Conservation (phyloP, 2,113 vertebrate species). For the Raja brachyura region DNA sequence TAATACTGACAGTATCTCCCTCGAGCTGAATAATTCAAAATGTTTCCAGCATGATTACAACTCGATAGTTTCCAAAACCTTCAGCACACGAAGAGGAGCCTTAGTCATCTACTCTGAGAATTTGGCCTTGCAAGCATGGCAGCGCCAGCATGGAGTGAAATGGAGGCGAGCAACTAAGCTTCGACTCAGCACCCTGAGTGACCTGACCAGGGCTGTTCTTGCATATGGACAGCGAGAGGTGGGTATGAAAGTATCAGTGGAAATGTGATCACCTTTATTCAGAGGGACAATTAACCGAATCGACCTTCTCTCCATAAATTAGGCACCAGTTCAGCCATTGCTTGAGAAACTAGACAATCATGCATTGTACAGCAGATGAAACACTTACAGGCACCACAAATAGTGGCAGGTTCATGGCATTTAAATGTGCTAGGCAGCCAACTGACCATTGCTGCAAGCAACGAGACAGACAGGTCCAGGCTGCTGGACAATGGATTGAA, state of each 20-base stretch:
- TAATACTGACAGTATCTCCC: slow-evolving; percentile 47
- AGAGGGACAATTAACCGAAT: neutral
- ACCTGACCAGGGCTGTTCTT: slow-evolving; percentile 57
- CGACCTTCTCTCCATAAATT: neutral
- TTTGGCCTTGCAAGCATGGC: slow-evolving; percentile 49
- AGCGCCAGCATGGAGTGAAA: slow-evolving; percentile 44
- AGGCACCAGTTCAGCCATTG: neutral
- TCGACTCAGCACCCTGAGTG: slow-evolving; percentile 53
- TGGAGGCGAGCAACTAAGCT: neutral
- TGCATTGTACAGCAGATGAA: neutral
- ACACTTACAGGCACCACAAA: neutral
- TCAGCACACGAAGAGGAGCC: slow-evolving; percentile 61
- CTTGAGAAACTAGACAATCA: too few relatives aligned
- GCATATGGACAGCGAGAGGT: slow-evolving; percentile 57
- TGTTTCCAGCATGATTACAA: slow-evolving; percentile 28
- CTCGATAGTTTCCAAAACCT: slow-evolving; percentile 64
- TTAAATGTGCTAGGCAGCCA: neutral
- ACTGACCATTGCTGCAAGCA: neutral
- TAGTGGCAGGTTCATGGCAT: neutral
- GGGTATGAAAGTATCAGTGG: slow-evolving; percentile 37
- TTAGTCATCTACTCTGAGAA: slow-evolving; percentile 68
- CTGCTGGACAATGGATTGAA: neutral
- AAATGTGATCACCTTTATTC: neutral
- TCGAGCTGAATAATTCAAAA: slow-evolving; percentile 44
- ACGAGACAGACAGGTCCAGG: neutral